Evolutionary conservation across 1,140 invertebrate genomes (phyloP).

Genomic region (Condylostylus longicornis): DNA sequence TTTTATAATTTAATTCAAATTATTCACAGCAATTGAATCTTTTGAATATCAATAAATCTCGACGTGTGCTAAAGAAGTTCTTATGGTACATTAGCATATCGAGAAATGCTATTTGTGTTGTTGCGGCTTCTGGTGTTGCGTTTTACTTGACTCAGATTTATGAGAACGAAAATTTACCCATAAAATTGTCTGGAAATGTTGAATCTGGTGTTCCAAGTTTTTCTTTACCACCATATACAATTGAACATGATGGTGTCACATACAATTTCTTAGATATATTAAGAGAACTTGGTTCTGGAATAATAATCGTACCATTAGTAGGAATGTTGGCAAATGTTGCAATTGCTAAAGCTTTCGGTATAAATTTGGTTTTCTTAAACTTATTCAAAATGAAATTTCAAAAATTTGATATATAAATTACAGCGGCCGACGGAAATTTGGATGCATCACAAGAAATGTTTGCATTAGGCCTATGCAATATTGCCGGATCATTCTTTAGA

Average conservation of each 20-base stretch:
- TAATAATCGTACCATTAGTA: slow-evolving; percentile 60
- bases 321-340: slow-evolving; percentile 73
- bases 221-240: slow-evolving; percentile 46
- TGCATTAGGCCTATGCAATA: slow-evolving; percentile 54
- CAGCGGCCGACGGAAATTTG: slow-evolving; percentile 38
- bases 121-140: slow-evolving; percentile 50
- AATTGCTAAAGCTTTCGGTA: slow-evolving; percentile 74
- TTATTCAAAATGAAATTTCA: not conserved
- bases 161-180: slow-evolving; percentile 18
- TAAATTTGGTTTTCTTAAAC: not conserved
- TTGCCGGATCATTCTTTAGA: slow-evolving; percentile 54
- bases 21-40: slow-evolving; percentile 17
- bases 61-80: slow-evolving; percentile 39
- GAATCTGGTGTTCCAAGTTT: slow-evolving; percentile 48
- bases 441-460: slow-evolving; percentile 62
- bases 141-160: slow-evolving; percentile 32
- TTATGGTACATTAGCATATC: slow-evolving; percentile 63
- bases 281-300: slow-evolving; percentile 46
- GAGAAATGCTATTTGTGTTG: slow-evolving; percentile 63
- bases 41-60: slow-evolving; percentile 28
- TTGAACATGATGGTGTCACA: slow-evolving; percentile 41
- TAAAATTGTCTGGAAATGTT: slow-evolving; percentile 40
- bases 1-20: not conserved
- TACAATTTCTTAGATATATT: slow-evolving; percentile 47
- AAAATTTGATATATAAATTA: not conserved